Evolutionary conservation across 2,888 invertebrate species (phyloP), one percentile per base, ranked within the genome.

Genomic region (Cerceris ruficornis): DNA sequence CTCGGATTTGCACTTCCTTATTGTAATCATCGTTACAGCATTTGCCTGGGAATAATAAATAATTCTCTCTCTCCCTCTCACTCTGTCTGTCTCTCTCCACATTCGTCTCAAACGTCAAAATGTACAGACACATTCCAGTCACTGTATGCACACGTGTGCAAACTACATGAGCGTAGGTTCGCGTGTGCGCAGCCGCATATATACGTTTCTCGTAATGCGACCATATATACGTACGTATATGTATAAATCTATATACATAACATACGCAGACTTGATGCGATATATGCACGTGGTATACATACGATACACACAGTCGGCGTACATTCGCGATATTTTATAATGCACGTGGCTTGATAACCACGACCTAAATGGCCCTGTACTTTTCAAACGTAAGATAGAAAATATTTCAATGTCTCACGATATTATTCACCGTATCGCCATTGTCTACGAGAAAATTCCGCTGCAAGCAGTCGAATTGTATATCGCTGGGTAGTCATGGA

Each of bases 321-420:
- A 41, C 65, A 74, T 76, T 67, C 17, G 66, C 69, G 67, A 80
- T 80, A 79, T 85, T 85, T 86, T 80, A 85, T 80, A 83, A 77
- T 82, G 59, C 76, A 71, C 68, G 17, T 17, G 68, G 77, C 77
- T 76, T 81, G 85, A 86, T 85, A 85, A 81, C 81, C 57, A 61
- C 79, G 69, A 67, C 65, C 72, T 46, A 77, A 88, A 82, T 70
- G 60, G 60, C 69, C 73, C 59, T 15, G 41, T 71, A 76, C 71
- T 61, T 68, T 84, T 84, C 74, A 85, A 85, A 81, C 58, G 69
- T 71, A 80, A 81, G 80, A 73, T 74, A 71, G 77, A 74, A 71
- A 83, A 84, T 82, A 77, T 78, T 83, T 78, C 81, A 74, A 62
- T 72, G 65, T 55, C 52, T 42, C 5, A 43, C 39, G 54, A 69